These are phyloP conservation scores for Synanthedon vespiformis DNA, from an alignment of 2,888 invertebrate species.

Conservation along the genomic window DNA sequence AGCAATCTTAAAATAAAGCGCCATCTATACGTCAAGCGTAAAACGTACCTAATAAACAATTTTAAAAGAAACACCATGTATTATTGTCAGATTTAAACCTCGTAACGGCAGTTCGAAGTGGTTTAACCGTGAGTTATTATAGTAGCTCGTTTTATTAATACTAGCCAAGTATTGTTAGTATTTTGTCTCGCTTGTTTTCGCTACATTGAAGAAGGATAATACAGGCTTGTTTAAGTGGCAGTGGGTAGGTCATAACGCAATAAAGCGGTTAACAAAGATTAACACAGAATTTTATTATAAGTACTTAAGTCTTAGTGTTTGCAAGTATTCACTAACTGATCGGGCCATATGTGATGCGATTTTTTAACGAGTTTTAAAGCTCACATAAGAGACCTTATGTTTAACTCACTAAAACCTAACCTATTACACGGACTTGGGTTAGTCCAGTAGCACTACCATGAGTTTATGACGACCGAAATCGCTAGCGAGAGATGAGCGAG, in stretches of 20 bases:
- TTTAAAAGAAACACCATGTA: constrained; percentile 37
- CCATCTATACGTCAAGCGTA: constrained; percentile 34
- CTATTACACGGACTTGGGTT: too few relatives aligned
- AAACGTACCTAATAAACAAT: constrained; percentile 45
- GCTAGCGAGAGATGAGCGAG: too few relatives aligned
- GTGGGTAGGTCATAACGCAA: not conserved
- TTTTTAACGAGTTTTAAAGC: not conserved
- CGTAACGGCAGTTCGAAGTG: constrained; percentile 25
- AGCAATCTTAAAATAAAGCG: constrained; percentile 39
- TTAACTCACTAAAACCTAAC: too few relatives aligned
- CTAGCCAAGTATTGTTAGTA: constrained; percentile 9
- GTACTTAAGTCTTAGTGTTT: not conserved
- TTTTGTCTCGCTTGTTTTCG: constrained; percentile 4
- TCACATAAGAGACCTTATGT: too few relatives aligned
- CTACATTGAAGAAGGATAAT: not conserved
- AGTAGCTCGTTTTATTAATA: constrained; percentile 26
- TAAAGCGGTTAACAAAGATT: not conserved
- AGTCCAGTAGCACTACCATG: too few relatives aligned
- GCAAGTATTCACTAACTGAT: not conserved
- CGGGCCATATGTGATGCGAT: not conserved
- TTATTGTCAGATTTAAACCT: constrained; percentile 52
- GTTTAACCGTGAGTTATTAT: constrained; percentile 29
- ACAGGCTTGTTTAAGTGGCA: not conserved
- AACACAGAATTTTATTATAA: not conserved
- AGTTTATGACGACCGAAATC: too few relatives aligned